Evolutionary conservation across 2,113 vertebrate species (phyloP).

Genomic region (Paralichthys olivaceus): DNA sequence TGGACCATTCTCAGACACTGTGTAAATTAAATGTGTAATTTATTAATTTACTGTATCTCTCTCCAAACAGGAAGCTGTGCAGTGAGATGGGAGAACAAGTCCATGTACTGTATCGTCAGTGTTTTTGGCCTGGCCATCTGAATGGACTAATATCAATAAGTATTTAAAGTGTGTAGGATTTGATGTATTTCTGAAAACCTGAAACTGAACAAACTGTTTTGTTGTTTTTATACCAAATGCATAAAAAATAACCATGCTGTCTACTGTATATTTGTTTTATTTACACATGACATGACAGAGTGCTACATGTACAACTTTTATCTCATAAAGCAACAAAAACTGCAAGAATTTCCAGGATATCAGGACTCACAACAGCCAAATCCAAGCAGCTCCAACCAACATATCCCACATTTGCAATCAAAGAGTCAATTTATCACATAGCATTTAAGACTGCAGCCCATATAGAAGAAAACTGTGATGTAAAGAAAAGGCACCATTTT

Average conservation of each 20-base stretch:
- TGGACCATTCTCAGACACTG: too few relatives aligned
- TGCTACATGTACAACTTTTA: conserved; percentile 47
- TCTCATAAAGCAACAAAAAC: conserved; percentile 44
- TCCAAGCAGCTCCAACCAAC: conserved; percentile 28
- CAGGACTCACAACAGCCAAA: conserved; percentile 9
- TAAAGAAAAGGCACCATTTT: conserved; percentile 72
- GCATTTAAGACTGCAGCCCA: conserved; percentile 31
- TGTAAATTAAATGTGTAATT: background rate
- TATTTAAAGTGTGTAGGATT: background rate
- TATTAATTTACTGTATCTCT: background rate
- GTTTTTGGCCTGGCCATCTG: conserved; percentile 91
- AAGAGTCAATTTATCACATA: conserved; percentile 30
- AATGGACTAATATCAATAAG: conserved; percentile 28
- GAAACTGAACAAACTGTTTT: conserved; percentile 24
- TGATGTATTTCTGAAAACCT: conserved; percentile 10
- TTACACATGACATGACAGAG: conserved; percentile 56
- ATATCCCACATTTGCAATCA: conserved; percentile 36
- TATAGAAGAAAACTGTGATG: conserved; percentile 30
- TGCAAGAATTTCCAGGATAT: conserved; percentile 21
- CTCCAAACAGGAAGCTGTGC: conserved; percentile 88
- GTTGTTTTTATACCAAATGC: background rate
- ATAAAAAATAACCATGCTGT: conserved; percentile 4
- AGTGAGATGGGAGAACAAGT: conserved; percentile 95
- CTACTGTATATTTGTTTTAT: conserved; percentile 60
- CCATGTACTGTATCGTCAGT: conserved; percentile 93